Base-by-base conservation (phyloP, 1,140 invertebrate genomes). In the Caerostris darwini region DNA sequence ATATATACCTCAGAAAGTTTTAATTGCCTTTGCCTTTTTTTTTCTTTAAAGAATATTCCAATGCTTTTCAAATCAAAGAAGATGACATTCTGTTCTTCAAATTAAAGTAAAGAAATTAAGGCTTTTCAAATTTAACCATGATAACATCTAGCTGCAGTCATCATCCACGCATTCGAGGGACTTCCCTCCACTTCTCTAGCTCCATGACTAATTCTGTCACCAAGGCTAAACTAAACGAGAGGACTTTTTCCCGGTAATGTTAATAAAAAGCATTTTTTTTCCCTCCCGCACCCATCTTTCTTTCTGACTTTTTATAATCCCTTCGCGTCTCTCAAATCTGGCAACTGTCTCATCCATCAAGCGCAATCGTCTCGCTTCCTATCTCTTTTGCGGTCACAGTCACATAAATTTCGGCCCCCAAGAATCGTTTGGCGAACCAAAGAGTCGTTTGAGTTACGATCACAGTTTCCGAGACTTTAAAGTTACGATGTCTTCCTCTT, bases 321-420 rank as follows among this genome's bases (percentile, higher is more conserved):
- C 69, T 77, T 50, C 12, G 69, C 69, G 69, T 77, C 69, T 50
- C 69, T 77, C 34, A 77, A 77, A 77, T 77, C 69, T 53, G 19
- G 34, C 54, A 85, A 57, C 82, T 57, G n/a, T 85, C 82, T 57
- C 82, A 57, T 85, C 57, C n/a, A 57, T 85, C 82, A 85, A 57
- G n/a, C 6, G n/a, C 82, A 57, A 85, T 58, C 17, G 14, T 14
- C 57, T 85, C 54, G 8, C 14, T 56, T 54, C 82, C 57, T 85
- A 85, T 85, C 82, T 58, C 54, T 17, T 54, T 85, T 85, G 54
- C 56, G 82, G 82, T 59, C 57, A n/a, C 82, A 85, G 14, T 8
- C 6, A 5, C 17, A 85, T 85, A 85, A 85, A 85, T 85, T 85
- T 59, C 8, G 54, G 54, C 17, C 12, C 17, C n/a, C 14, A 77